Evolutionary conservation across 1,140 invertebrate genomes (phyloP), one percentile per base, ranked within the genome.

Genomic region (Antheraea mylitta): DNA sequence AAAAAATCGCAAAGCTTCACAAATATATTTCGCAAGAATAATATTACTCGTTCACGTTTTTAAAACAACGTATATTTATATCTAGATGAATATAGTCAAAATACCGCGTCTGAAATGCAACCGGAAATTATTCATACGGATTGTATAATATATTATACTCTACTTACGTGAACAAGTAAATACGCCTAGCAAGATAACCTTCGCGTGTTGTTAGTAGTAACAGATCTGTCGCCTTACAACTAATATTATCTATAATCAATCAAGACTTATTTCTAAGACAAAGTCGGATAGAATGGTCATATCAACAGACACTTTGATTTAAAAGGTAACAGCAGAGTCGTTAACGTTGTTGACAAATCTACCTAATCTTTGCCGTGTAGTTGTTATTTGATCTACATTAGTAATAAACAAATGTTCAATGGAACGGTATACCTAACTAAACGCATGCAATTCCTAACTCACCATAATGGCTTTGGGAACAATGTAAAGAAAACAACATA

Each of bases 161-260:
- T 38, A 18, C 22, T 69, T 22, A 59, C 60, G 64, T 75, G 74
- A 78, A 80, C 75, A 81, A 76, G 79, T 75, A 73, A 71, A 71
- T 78, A 79, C 77, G 84, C 83, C 80, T 70, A 83, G 84, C 84
- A 82, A 60, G 65, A 66, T 60, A 73, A 65, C 36, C 75, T 78
- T 88, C 88, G 86, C 86, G 74, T 65, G 64, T 81, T 79, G 86
- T 84, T 74, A 36, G 9, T 75, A 73, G 76, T 83, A 73, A 87
- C 86, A 90, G 85, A 90, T 85, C 88, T 84, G 85, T 82, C 80
- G 79, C 79, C 79, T 90, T 89, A 82, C 65, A n/a, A 78, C 86
- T 90, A 89, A 72, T 69, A 73, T 83, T 79, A 81, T 80, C 82
- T 87, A 88, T 83, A 80, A 53, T 53, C 45, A 53, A 53, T 84